phyloP scores from a whole-genome alignment of 2,797 vertebrate genomes.

The Diglossa cyanea region DNA sequence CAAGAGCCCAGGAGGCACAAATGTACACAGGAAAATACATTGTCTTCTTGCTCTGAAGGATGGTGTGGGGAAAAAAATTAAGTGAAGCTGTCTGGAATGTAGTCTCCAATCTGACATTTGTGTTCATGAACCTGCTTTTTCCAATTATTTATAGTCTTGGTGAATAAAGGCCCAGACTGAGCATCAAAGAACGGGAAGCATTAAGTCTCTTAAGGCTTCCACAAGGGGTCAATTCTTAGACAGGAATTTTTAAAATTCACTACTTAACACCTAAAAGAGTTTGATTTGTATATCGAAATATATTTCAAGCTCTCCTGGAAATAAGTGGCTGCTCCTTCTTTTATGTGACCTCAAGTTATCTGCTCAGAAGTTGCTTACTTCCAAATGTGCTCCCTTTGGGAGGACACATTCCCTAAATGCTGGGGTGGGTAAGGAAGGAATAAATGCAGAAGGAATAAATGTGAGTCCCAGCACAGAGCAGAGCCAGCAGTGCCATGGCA shows the following conservation, averaged over 20 bases:
- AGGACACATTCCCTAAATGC: not conserved
- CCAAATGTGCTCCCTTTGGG: not conserved
- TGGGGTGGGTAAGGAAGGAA: not conserved
- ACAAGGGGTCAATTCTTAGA: not conserved
- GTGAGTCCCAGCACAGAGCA: not conserved
- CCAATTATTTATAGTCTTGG: slow-evolving; percentile 29
- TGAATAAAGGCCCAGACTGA: not conserved
- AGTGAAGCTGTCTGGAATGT: slow-evolving; percentile 21
- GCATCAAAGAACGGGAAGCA: not conserved
- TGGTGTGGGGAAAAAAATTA: not conserved
- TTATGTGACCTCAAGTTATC: not conserved
- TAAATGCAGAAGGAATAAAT: not conserved
- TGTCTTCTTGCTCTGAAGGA: not conserved
- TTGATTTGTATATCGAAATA: not conserved
- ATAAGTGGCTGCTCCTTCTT: not conserved
- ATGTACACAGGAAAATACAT: not conserved
- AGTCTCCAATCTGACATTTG: not conserved
- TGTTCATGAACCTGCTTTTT: slow-evolving; percentile 61
- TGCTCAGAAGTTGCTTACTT: not conserved
- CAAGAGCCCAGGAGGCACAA: slow-evolving; percentile 7
- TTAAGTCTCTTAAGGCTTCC: not conserved
- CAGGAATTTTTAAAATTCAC: not conserved
- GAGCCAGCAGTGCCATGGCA: not conserved
- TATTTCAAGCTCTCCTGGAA: not conserved
- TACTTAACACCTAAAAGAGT: not conserved